These are phyloP conservation scores for Caprella mutica DNA, from an alignment of 2,888 invertebrate genomes.

Conservation along the genomic window DNA sequence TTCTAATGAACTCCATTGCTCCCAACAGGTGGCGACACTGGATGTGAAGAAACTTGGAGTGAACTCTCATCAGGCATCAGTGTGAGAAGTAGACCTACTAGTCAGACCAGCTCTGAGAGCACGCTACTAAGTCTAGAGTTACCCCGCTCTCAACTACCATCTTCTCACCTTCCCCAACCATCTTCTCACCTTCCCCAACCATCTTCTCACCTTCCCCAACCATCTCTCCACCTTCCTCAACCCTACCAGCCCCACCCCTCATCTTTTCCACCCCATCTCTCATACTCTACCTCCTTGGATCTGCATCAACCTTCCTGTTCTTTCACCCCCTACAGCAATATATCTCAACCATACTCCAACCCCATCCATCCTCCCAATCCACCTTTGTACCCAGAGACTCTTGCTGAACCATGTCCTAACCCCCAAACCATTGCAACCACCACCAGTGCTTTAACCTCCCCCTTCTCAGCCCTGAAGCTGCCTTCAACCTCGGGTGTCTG, in stretches of 20 bases:
- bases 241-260: neutral
- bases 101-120: slow-evolving; percentile 34
- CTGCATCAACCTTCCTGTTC: too few relatives aligned
- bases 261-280: too few relatives aligned
- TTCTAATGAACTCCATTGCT: too few relatives aligned
- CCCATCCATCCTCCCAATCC: too few relatives aligned
- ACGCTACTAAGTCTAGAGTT: slow-evolving; percentile 33
- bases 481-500: neutral
- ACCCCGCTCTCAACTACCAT: slow-evolving; percentile 24
- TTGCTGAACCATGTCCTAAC: too few relatives aligned
- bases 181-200: slow-evolving; percentile 2
- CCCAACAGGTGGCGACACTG: slow-evolving; percentile 24
- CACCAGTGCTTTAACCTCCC: too few relatives aligned
- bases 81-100: slow-evolving; percentile 33
- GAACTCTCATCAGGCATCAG: slow-evolving; percentile 33
- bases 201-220: neutral
- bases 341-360: too few relatives aligned
- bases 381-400: too few relatives aligned
- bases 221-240: neutral
- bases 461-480: neutral
- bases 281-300: too few relatives aligned
- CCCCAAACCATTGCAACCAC: too few relatives aligned
- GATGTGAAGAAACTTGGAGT: slow-evolving; percentile 25
- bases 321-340: too few relatives aligned
- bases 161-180: slow-evolving; percentile 23